Base-by-base conservation (phyloP, 2,113 vertebrate genomes). In the Entomyzon cyanotis region DNA sequence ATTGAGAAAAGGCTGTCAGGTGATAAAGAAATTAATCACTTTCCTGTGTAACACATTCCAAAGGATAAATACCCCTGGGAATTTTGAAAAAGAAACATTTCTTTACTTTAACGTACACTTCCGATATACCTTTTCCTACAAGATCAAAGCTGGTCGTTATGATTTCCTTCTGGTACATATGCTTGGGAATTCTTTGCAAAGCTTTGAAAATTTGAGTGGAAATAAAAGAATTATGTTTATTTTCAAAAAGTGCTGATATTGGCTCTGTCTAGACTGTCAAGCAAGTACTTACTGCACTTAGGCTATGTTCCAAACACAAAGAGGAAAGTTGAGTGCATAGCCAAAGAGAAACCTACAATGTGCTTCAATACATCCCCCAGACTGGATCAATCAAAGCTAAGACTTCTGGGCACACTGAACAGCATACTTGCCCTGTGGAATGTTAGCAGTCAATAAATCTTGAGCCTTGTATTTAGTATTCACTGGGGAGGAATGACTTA, bases 361-460 rank as follows among this genome's bases (percentile, higher is more conserved):
- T 76, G 23, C 21, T 84, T 81, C 73, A 76, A 0, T 63, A 35
- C 46, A 35, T 70, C 16, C 46, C 5, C 55, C 52, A 84, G 79
- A 77, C 37, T 27, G 47, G 64, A 77, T 94, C 86, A 84, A 64
- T 94, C 77, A 91, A 70, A 94, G 74, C n/a, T 69, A 71, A 94
- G 89, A 62, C 59, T 70, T 44, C 25, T 87, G 69, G 60, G 33
- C 50, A 76, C 30, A 47, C 27, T 71, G 81, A 55, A 76, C 76
- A 88, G n/a, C 47, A 60, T 65, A 56, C 15, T 70, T 85, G 22
- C 37, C 17, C 22, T 62, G 59, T 76, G 50, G 79, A 88, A 94
- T 56, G 68, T 59, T 83, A 86, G 67, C 55, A 95, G 69, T 94
- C 71, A 86, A 90, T 92, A 90, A 94, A 92, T 77, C 76, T 28